These are phyloP conservation scores for Anseranas semipalmata DNA, from an alignment of 2,113 vertebrate genomes.

Conservation along the genomic window DNA sequence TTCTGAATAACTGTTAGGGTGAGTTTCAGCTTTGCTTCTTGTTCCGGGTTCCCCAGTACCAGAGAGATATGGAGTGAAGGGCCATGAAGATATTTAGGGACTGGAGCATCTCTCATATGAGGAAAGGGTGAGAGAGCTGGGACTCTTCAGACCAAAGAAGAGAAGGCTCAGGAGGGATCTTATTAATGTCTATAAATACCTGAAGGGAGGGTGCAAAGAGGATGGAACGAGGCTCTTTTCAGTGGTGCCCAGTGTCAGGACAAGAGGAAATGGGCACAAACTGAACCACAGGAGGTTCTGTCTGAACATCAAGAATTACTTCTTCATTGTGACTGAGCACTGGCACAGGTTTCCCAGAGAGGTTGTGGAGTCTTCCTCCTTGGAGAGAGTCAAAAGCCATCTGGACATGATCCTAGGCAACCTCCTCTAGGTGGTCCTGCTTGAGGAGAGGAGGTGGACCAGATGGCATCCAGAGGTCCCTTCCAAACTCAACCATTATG, in stretches of 20 bases:
- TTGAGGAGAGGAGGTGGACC: fast-evolving
- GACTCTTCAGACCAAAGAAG: neutral
- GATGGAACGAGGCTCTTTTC: neutral
- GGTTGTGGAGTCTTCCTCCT: neutral
- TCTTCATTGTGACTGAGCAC: neutral
- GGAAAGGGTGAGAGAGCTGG: neutral
- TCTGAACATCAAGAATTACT: neutral
- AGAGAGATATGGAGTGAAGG: neutral
- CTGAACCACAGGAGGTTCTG: neutral
- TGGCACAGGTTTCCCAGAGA: fast-evolving
- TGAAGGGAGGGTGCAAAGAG: neutral
- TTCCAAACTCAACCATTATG: neutral
- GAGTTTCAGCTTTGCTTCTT: neutral
- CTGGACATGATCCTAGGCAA: neutral
- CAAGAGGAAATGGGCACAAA: fast-evolving
- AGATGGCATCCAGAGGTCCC: neutral
- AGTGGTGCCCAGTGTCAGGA: neutral
- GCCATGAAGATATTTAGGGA: no score
- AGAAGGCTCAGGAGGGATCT: neutral
- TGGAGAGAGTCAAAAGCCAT: neutral
- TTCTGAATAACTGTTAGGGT: neutral
- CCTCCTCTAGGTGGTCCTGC: neutral
- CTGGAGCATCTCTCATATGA: neutral
- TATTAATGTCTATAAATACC: neutral
- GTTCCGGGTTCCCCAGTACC: neutral